A percentile compares a stretch with the other conserved stretches of the same genome.
Conservation (phyloP, 2,797 vertebrate genomes). For the Tenualosa thibaudeaui region DNA sequence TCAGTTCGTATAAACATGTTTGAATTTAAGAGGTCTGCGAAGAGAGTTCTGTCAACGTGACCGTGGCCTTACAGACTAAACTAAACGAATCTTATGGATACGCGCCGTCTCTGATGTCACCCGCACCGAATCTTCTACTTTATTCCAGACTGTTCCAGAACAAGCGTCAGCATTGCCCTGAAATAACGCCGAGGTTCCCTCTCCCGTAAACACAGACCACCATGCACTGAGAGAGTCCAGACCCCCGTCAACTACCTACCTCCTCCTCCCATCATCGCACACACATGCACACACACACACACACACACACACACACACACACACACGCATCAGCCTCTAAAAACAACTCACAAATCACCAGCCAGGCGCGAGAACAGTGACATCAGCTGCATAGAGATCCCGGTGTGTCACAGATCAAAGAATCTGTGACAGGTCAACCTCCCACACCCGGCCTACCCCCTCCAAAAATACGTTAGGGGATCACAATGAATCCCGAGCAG, state of each 20-base stretch:
- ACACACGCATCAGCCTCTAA: conserved; percentile 27
- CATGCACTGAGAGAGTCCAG: conserved; percentile 11
- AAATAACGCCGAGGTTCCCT: conserved; percentile 21
- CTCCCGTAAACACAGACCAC: conserved; percentile 20
- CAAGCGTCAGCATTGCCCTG: conserved; percentile 23
- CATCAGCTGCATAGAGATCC: conserved; percentile 60
- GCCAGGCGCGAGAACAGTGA: conserved; percentile 42
- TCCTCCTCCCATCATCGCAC: conserved; percentile 53
- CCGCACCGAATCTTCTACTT: background rate
- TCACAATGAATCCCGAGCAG: background rate
- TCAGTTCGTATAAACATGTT: background rate
- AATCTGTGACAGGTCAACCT: conserved; percentile 22
- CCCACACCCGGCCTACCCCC: background rate
- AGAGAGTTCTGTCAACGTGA: background rate
- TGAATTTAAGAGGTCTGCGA: background rate
- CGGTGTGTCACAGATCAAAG: conserved; percentile 57
- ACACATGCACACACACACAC: background rate
- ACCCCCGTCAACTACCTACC: background rate
- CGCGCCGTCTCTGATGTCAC: background rate
- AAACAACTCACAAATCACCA: conserved; percentile 48
- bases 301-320: background rate
- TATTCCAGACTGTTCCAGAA: conserved; percentile 17
- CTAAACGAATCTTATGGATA: background rate
- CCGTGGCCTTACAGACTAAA: background rate
- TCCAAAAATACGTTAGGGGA: conserved; percentile 11